Evolutionary conservation across 2,797 vertebrate genomes (phyloP).

Genomic region (Trichosurus vulpecula): DNA sequence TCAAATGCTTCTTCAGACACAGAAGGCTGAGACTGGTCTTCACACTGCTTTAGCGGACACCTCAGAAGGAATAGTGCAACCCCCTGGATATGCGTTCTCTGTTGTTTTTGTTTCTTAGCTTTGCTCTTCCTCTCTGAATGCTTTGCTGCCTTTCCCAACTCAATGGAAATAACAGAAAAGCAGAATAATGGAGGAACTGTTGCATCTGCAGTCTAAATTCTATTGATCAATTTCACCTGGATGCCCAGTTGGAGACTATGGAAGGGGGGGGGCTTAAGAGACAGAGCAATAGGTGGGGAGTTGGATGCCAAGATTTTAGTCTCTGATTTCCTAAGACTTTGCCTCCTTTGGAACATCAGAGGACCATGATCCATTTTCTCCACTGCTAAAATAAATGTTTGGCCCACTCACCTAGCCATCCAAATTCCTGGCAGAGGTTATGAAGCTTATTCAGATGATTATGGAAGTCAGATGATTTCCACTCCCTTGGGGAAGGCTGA

Average conservation of each 20-base stretch:
- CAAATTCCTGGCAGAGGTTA: background rate
- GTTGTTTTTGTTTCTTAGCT: conserved; percentile 47
- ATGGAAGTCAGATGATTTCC: background rate
- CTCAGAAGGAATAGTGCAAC: conserved; percentile 38
- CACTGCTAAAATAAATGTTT: background rate
- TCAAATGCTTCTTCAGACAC: conserved; percentile 29
- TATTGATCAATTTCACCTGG: background rate
- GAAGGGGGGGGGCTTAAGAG: background rate
- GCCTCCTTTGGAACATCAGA: background rate
- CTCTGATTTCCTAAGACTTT: background rate
- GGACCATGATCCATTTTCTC: background rate
- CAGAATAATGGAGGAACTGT: background rate
- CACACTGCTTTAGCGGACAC: background rate
- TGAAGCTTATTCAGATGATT: background rate
- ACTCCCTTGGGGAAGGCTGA: background rate
- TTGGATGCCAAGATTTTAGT: background rate
- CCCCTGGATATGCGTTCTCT: conserved; percentile 19
- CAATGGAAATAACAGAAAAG: background rate
- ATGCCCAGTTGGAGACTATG: background rate
- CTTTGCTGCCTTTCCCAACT: conserved; percentile 33
- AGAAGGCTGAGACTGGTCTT: conserved; percentile 42
- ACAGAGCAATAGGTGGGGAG: background rate
- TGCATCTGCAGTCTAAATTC: background rate
- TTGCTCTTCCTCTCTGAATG: conserved; percentile 50
- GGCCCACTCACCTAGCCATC: background rate